A percentile compares a stretch with the other conserved stretches of the same genome.
Conservation (phyloP, 2,113 vertebrate species). For the Phalacrocorax pelagicus region DNA sequence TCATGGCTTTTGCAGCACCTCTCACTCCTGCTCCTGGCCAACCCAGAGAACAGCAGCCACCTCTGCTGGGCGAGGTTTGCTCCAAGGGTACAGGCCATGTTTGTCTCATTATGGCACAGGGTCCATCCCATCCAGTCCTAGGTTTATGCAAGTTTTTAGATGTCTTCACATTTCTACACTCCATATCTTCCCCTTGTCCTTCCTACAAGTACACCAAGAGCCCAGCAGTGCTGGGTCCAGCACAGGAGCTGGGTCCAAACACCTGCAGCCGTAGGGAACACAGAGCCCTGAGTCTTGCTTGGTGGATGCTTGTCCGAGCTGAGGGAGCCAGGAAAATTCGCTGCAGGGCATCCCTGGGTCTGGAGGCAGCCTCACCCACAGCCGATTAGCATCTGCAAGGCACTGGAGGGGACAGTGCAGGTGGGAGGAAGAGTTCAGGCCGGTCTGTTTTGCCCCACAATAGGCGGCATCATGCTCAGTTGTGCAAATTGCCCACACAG, state of each 20-base stretch:
- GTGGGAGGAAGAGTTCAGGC: slow-evolving; percentile 3
- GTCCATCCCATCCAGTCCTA: background rate
- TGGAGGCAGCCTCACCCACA: background rate
- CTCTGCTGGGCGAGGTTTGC: background rate
- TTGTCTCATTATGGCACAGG: background rate
- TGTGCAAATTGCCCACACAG: slow-evolving; percentile 16
- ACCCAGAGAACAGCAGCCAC: background rate
- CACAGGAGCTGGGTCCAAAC: background rate
- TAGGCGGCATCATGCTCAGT: slow-evolving; percentile 33
- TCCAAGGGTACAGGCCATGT: background rate
- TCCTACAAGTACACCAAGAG: background rate
- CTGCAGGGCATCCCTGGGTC: background rate
- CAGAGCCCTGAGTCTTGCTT: background rate
- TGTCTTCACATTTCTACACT: background rate
- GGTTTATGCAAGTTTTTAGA: background rate
- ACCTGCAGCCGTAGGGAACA: rapidly evolving
- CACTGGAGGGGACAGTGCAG: background rate
- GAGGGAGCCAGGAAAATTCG: background rate
- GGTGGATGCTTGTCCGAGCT: background rate
- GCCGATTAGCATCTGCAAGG: slow-evolving; percentile 32
- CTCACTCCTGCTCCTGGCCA: background rate
- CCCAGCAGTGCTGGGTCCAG: background rate
- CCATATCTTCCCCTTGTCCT: background rate
- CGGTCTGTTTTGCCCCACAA: background rate
- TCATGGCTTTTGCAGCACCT: background rate